phyloP scores from a whole-genome alignment of 2,113 vertebrate species.

The Meleagris gallopavo region DNA sequence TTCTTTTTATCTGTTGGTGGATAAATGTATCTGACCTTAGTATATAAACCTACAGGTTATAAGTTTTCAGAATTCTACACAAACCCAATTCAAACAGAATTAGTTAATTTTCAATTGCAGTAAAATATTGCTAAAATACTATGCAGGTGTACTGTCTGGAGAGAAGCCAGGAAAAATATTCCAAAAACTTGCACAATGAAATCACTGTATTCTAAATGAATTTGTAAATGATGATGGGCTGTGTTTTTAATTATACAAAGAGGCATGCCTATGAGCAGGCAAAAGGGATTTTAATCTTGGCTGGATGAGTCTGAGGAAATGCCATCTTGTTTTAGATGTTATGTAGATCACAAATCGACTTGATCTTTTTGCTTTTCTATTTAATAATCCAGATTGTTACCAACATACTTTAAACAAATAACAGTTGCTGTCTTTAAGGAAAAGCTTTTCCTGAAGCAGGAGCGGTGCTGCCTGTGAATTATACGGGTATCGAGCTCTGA shows the following conservation, averaged over 20 bases:
- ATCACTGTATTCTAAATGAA: conserved; percentile 35
- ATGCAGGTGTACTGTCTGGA: conserved; percentile 77
- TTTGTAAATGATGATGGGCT: conserved; percentile 65
- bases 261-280: conserved; percentile 49
- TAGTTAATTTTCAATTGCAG: conserved; percentile 72
- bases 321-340: conserved; percentile 51
- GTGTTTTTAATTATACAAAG: conserved; percentile 75
- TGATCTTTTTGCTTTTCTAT: not conserved
- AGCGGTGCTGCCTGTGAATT: not conserved
- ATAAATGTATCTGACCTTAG: conserved; percentile 14
- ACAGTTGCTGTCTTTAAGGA: not conserved
- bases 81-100: conserved; percentile 74
- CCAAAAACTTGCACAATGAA: conserved; percentile 68
- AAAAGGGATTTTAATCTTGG: conserved; percentile 66
- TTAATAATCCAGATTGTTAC: not conserved
- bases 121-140: conserved; percentile 70
- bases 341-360: conserved; percentile 53
- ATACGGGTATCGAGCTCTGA: not conserved
- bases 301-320: conserved; percentile 58
- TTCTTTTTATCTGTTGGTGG: not conserved
- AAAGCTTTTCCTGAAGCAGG: not conserved
- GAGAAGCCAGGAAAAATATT: conserved; percentile 68
- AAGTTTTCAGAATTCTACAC: conserved; percentile 49
- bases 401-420: not conserved
- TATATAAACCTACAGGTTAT: not conserved